Evolutionary conservation across 2,797 vertebrate genomes (phyloP).

Genomic region (Smutsia temminckii): DNA sequence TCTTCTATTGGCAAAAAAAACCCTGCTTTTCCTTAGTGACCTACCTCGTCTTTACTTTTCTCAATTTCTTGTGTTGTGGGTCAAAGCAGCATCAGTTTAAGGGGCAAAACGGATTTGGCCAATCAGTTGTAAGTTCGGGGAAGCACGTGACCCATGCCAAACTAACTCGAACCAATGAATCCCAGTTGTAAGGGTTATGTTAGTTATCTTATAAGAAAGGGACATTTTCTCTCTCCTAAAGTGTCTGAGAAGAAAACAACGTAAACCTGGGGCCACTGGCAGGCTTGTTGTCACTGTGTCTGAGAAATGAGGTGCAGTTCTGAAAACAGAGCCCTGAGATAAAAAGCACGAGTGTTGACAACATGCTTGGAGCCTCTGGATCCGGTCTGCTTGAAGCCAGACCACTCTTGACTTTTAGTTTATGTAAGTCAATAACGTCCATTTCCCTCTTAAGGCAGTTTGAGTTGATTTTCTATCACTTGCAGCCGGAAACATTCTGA

Average conservation of each 20-base stretch:
- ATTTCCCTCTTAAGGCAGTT: background rate
- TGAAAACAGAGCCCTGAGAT: background rate
- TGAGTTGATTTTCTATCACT: conserved; percentile 17
- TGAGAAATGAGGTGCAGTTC: background rate
- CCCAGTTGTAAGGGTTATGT: background rate
- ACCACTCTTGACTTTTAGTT: background rate
- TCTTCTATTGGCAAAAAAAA: background rate
- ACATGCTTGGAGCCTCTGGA: background rate
- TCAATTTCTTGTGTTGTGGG: rapidly evolving
- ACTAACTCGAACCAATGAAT: background rate
- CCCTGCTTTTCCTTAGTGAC: background rate
- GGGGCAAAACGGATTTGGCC: background rate
- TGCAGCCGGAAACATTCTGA: background rate
- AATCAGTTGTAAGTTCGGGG: background rate
- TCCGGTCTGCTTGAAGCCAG: background rate
- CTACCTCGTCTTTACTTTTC: background rate
- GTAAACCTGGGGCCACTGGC: background rate
- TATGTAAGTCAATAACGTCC: background rate
- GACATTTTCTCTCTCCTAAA: background rate
- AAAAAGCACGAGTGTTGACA: background rate
- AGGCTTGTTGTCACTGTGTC: background rate
- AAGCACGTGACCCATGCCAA: rapidly evolving
- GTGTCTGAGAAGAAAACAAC: background rate
- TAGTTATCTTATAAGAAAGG: background rate
- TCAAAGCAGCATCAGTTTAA: background rate